Evolutionary conservation across 2,113 vertebrate genomes (phyloP).

Genomic region (Blennius ocellaris): DNA sequence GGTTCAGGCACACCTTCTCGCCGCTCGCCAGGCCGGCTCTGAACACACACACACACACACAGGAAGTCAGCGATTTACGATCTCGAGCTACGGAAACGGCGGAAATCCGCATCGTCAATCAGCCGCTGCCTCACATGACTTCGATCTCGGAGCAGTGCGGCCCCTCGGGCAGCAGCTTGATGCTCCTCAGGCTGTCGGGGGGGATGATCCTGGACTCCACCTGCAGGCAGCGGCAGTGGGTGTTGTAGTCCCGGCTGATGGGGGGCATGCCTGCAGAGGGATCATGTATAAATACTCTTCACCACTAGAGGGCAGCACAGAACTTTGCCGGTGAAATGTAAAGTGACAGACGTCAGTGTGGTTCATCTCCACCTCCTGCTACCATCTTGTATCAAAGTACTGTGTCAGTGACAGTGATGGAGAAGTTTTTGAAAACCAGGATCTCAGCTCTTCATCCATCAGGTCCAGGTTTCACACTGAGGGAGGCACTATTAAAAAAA

Average conservation of each 20-base stretch:
- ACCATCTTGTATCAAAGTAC: too few relatives aligned
- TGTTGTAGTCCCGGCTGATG: constrained; percentile 74
- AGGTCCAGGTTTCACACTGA: too few relatives aligned
- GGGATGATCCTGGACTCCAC: constrained; percentile 82
- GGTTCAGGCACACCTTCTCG: constrained; percentile 79
- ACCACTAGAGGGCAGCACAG: too few relatives aligned
- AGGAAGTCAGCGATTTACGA: not conserved
- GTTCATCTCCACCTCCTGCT: too few relatives aligned
- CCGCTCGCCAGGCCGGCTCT: constrained; percentile 78
- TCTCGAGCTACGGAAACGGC: not conserved
- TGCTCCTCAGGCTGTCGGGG: constrained; percentile 68
- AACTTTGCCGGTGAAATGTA: too few relatives aligned
- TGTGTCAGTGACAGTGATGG: too few relatives aligned
- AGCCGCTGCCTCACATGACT: constrained; percentile 75
- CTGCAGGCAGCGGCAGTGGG: constrained; percentile 76
- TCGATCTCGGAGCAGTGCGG: constrained; percentile 75
- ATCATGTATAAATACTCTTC: too few relatives aligned
- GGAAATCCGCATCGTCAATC: too few relatives aligned
- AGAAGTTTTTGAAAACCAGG: too few relatives aligned
- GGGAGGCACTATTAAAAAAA: too few relatives aligned
- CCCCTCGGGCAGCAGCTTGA: constrained; percentile 76
- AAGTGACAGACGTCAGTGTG: too few relatives aligned
- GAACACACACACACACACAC: not conserved
- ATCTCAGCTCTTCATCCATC: too few relatives aligned
- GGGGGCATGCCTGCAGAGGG: constrained; percentile 79